phyloP scores from a whole-genome alignment of 2,888 invertebrate genomes.

The Coleophora deauratella region DNA sequence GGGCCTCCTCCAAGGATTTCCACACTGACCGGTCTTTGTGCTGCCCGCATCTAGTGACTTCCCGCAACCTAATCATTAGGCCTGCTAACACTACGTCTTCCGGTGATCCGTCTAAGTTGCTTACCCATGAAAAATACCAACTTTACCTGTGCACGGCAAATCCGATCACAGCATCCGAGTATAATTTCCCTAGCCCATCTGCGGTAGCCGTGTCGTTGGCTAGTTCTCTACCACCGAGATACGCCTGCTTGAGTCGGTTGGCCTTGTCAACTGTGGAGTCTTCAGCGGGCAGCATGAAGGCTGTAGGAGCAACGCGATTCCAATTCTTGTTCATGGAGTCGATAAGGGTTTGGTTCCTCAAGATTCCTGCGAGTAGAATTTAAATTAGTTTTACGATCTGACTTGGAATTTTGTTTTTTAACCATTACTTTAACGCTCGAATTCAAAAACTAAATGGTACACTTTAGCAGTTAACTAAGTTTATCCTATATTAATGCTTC shows the following conservation, averaged over 20 bases:
- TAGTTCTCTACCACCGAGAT: constrained; percentile 37
- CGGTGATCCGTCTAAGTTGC: no score
- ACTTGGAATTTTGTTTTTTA: background rate
- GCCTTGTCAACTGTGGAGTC: constrained; percentile 69
- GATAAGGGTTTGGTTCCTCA: constrained; percentile 67
- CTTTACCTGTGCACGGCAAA: constrained; percentile 71
- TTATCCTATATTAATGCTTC: no score
- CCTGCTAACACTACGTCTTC: no score
- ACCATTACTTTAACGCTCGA: no score
- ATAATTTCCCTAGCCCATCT: constrained; percentile 63
- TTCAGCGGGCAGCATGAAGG: constrained; percentile 76
- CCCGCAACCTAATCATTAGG: no score
- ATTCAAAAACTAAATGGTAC: no score
- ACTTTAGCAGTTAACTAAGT: no score
- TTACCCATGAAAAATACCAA: no score
- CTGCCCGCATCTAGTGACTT: no score
- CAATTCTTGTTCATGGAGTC: constrained; percentile 75
- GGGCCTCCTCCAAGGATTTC: no score
- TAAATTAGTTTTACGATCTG: background rate
- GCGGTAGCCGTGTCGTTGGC: constrained; percentile 40
- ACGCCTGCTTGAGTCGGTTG: constrained; percentile 63
- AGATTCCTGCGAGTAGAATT: constrained; percentile 21
- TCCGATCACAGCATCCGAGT: constrained; percentile 74
- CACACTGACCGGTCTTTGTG: no score
- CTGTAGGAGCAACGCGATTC: constrained; percentile 76